Conservation (phyloP, 2,797 vertebrate species). For the Squalus acanthias region DNA sequence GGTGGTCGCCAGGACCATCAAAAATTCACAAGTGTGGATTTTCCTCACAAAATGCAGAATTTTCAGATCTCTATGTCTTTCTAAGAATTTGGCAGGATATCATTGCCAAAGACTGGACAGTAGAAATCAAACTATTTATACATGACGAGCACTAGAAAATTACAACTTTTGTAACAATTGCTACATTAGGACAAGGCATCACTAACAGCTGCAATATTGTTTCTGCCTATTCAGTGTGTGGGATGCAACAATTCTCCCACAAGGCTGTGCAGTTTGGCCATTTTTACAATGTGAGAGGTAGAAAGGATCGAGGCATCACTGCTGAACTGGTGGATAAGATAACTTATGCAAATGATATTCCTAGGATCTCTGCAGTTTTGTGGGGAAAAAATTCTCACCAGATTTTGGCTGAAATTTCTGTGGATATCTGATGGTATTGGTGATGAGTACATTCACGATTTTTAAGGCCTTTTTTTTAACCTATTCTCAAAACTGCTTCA, state of each 20-base stretch:
- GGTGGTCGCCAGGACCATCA: not conserved
- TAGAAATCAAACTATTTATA: not conserved
- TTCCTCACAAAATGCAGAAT: not conserved
- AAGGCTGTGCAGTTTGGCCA: not conserved
- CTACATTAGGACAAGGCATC: not conserved
- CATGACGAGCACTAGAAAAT: not conserved
- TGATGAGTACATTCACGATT: not conserved
- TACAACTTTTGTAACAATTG: not conserved
- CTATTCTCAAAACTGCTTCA: not conserved
- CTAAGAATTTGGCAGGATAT: not conserved
- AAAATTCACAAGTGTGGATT: not conserved
- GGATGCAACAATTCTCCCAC: not conserved
- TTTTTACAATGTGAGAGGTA: not conserved
- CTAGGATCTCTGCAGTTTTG: not conserved
- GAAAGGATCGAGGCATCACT: not conserved
- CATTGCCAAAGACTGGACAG: not conserved
- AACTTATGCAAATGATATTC: not conserved
- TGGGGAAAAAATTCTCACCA: not conserved
- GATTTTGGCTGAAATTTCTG: not conserved
- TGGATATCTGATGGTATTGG: not conserved
- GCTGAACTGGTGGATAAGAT: not conserved
- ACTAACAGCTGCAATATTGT: not conserved
- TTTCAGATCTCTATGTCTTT: not conserved
- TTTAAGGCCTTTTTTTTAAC: not conserved
- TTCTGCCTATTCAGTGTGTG: not conserved